These are phyloP conservation scores for Melolontha melolontha DNA, from an alignment of 2,888 invertebrate genomes.

Conservation along the genomic window DNA sequence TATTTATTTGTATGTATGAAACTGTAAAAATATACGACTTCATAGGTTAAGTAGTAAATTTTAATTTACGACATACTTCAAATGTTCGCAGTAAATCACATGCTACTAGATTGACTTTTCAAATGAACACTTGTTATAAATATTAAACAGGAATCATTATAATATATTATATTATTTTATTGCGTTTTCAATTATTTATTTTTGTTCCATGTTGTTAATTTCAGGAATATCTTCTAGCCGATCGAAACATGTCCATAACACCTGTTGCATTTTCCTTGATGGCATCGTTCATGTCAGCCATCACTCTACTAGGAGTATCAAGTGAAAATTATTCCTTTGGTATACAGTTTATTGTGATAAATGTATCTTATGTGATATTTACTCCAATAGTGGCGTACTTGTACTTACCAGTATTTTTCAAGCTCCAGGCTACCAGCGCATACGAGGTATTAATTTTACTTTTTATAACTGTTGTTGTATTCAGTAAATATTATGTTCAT, in stretches of 20 bases:
- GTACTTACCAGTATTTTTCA: constrained; percentile 88
- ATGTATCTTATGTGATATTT: constrained; percentile 79
- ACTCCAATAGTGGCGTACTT: constrained; percentile 83
- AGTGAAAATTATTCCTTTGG: constrained; percentile 89
- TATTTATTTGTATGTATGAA: no score
- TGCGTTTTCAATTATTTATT: no score
- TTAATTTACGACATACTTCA: no score
- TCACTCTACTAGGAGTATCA: constrained; percentile 89
- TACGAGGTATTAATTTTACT: constrained; percentile 75
- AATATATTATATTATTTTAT: no score
- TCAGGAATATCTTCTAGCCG: constrained; percentile 86
- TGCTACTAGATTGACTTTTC: no score
- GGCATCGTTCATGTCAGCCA: constrained; percentile 95
- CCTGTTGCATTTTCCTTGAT: constrained; percentile 91
- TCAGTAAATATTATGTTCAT: not conserved
- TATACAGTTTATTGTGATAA: constrained; percentile 82
- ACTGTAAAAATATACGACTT: no score
- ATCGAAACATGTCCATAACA: constrained; percentile 81
- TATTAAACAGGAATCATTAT: no score
- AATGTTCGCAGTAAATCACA: no score
- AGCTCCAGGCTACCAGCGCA: constrained; percentile 85
- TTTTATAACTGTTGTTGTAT: not conserved
- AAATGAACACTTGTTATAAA: no score
- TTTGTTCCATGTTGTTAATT: no score
- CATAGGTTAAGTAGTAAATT: no score